Evolutionary conservation across 2,888 invertebrate genomes (phyloP).

Genomic region (Aquatica leii): DNA sequence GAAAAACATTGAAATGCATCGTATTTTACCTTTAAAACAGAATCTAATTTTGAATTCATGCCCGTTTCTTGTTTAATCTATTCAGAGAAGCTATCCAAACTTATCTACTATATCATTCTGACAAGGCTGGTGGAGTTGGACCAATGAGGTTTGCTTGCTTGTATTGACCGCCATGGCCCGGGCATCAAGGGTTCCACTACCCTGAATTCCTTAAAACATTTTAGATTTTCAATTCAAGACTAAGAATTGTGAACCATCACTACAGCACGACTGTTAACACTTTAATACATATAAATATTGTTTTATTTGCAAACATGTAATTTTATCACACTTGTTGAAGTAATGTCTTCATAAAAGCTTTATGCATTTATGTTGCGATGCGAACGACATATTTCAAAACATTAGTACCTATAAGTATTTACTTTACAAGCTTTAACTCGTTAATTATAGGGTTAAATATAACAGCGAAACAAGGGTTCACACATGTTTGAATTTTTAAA

Average conservation of each 20-base stretch:
- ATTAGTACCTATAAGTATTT: neutral
- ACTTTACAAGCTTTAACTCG: too few relatives aligned
- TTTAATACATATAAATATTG: conserved; percentile 2
- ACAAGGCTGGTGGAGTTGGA: conserved; percentile 48
- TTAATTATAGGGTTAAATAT: conserved; percentile 3
- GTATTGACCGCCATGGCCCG: conserved; percentile 54
- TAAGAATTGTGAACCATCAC: neutral
- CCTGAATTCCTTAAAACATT: conserved; percentile 28
- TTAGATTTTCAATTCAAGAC: conserved; percentile 12
- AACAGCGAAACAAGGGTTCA: neutral
- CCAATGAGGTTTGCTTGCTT: conserved; percentile 51
- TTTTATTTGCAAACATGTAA: neutral
- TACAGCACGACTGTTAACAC: neutral
- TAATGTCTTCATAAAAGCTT: conserved; percentile 10
- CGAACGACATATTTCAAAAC: conserved; percentile 2
- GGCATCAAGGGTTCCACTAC: conserved; percentile 42
- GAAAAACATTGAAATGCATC: too few relatives aligned
- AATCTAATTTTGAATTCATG: conserved; percentile 15
- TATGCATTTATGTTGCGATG: neutral
- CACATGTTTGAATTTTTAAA: conserved; percentile 18
- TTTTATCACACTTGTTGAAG: conserved; percentile 14
- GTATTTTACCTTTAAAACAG: too few relatives aligned
- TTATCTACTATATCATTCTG: conserved; percentile 48
- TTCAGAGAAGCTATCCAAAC: conserved; percentile 36
- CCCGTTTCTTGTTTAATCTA: conserved; percentile 29